A percentile compares a stretch with the other conserved stretches of the same genome.
These are phyloP conservation scores for Chaetodon trifascialis DNA, from an alignment of 2,113 vertebrate genomes.

Conservation along the genomic window DNA sequence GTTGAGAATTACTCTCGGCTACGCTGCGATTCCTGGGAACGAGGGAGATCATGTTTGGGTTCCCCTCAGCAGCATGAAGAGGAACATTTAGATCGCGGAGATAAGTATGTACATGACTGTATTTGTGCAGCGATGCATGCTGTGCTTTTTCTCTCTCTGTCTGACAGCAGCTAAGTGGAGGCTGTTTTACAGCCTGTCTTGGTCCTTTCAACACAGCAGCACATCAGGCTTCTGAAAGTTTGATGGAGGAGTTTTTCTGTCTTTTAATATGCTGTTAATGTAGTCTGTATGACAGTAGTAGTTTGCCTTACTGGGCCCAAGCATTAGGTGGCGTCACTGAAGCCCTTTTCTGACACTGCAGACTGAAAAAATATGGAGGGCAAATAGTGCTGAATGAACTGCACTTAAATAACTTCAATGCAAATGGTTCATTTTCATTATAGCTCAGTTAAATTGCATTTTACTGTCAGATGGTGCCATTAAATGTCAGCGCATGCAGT, in stretches of 20 bases:
- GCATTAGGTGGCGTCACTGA: conserved; percentile 9
- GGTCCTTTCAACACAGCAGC: conserved; percentile 30
- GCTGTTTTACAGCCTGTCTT: conserved; percentile 37
- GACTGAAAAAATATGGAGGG: conserved; percentile 20
- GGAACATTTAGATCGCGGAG: conserved; percentile 10
- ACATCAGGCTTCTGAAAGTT: conserved; percentile 33
- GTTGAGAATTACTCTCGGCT: not conserved
- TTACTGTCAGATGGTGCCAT: not conserved
- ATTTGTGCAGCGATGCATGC: conserved; percentile 25
- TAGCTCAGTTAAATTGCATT: not conserved
- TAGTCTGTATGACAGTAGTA: conserved; percentile 28
- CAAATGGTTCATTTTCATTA: conserved; percentile 1
- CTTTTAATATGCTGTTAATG: conserved; percentile 43
- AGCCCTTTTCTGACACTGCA: not conserved
- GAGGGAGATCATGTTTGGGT: not conserved
- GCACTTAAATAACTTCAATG: conserved; percentile 3
- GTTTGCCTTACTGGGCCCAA: conserved; percentile 24
- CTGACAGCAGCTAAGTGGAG: conserved; percentile 41
- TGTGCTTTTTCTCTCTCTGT: not conserved
- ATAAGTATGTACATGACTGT: conserved; percentile 7
- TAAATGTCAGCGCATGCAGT: not conserved
- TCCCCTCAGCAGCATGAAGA: not conserved
- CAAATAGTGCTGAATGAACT: conserved; percentile 11
- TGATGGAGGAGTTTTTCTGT: conserved; percentile 24
- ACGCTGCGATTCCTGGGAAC: not conserved